Conservation (phyloP, 92 coral and sea anemone genomes). For the Bergia sp. region DNA sequence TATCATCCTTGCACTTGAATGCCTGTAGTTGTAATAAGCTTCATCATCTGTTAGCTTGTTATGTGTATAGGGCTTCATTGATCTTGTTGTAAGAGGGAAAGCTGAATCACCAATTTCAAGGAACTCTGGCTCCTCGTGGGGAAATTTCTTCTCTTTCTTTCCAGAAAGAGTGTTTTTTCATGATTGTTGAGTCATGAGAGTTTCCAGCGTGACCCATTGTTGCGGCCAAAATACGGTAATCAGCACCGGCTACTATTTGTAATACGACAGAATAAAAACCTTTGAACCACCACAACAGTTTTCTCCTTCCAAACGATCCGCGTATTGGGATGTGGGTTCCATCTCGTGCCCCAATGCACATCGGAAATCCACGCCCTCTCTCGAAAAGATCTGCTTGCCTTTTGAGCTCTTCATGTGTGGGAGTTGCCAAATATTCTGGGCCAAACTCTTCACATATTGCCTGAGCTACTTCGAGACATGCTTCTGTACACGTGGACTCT, state of each 20-base stretch:
- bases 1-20: conserved; percentile 61
- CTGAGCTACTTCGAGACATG: conserved; percentile 41
- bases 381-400: conserved; percentile 52
- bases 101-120: conserved; percentile 48
- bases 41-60: conserved; percentile 61
- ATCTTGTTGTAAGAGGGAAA: conserved; percentile 50
- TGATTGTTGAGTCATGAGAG: conserved; percentile 61
- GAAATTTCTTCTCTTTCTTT: conserved; percentile 52
- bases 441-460: conserved; percentile 59
- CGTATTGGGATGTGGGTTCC: conserved; percentile 51
- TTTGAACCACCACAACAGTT: conserved; percentile 40
- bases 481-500: conserved; percentile 42
- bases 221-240: conserved; percentile 49
- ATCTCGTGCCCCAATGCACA: conserved; percentile 43
- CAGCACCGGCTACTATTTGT: conserved; percentile 56
- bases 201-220: conserved; percentile 61
- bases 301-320: conserved; percentile 42
- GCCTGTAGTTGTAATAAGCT: conserved; percentile 66
- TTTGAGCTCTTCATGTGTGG: conserved; percentile 53
- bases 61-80: conserved; percentile 64
- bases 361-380: conserved; percentile 28
- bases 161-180: conserved; percentile 63
- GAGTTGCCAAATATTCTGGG: conserved; percentile 40
- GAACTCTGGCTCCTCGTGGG: conserved; percentile 61
- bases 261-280: conserved; percentile 53